phyloP scores from a whole-genome alignment of 2,113 vertebrate genomes.

The Aptenodytes patagonicus region DNA sequence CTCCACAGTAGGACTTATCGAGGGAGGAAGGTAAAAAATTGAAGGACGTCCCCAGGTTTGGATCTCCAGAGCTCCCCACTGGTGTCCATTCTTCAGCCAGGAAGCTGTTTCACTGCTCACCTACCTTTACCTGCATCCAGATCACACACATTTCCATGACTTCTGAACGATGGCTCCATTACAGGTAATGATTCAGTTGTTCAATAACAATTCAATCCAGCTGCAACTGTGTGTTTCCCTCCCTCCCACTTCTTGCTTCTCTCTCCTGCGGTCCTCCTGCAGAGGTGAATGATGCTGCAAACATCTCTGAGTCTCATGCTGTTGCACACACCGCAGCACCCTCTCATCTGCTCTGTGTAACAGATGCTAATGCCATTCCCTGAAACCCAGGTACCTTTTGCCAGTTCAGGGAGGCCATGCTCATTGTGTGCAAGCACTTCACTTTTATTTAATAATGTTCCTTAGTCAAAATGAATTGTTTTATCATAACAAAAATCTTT shows the following conservation, averaged over 20 bases:
- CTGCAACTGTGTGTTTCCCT: not conserved
- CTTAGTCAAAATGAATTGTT: not conserved
- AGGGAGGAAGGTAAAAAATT: too few relatives aligned
- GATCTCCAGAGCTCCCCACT: not conserved
- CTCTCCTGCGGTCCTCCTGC: accelerated
- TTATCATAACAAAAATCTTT: not conserved
- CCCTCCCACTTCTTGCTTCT: not conserved
- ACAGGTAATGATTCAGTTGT: not conserved
- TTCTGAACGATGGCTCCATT: accelerated
- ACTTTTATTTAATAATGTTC: not conserved
- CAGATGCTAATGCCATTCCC: not conserved
- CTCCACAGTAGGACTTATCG: not conserved
- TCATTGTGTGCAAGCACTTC: not conserved
- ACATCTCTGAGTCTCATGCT: accelerated
- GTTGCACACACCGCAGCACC: accelerated
- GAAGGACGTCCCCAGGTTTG: not conserved
- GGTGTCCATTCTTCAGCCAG: accelerated
- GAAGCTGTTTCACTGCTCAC: not conserved
- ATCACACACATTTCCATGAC: too few relatives aligned
- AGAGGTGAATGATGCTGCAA: too few relatives aligned
- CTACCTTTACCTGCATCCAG: accelerated
- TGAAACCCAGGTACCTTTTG: not conserved
- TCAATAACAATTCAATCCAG: not conserved
- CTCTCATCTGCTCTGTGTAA: not conserved
- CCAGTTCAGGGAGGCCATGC: not conserved